phyloP scores from a whole-genome alignment of 2,797 vertebrate genomes.

The Rhincodon typus region DNA sequence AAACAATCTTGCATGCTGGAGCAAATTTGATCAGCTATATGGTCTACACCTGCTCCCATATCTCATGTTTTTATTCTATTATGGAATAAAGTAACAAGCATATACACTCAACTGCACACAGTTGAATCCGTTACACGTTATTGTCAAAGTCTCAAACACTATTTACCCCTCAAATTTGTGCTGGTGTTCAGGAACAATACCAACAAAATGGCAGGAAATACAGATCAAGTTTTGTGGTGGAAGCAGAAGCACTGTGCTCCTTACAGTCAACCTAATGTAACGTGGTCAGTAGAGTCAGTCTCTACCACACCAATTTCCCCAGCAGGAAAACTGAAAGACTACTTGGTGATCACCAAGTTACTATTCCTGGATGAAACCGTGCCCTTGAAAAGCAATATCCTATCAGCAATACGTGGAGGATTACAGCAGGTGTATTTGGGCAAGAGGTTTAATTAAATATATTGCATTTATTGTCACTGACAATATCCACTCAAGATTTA shows the following conservation, averaged over 20 bases:
- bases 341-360: background rate
- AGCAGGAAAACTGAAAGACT: background rate
- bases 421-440: background rate
- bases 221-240: background rate
- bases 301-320: no score
- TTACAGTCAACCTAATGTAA: background rate
- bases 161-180: no score
- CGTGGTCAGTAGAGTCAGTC: no score
- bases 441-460: background rate
- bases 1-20: no score
- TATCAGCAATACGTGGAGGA: background rate
- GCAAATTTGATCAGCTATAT: no score
- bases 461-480: background rate
- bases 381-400: slow-evolving; percentile 2
- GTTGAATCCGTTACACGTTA: no score
- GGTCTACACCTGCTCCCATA: no score
- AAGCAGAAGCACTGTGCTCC: background rate
- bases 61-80: no score
- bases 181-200: background rate
- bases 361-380: background rate
- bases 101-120: background rate
- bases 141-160: no score
- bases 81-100: background rate
- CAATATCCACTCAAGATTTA: no score
- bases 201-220: background rate